These are phyloP conservation scores for Sebastes elongatus DNA, from an alignment of 2,797 vertebrate species.

Conservation along the genomic window DNA sequence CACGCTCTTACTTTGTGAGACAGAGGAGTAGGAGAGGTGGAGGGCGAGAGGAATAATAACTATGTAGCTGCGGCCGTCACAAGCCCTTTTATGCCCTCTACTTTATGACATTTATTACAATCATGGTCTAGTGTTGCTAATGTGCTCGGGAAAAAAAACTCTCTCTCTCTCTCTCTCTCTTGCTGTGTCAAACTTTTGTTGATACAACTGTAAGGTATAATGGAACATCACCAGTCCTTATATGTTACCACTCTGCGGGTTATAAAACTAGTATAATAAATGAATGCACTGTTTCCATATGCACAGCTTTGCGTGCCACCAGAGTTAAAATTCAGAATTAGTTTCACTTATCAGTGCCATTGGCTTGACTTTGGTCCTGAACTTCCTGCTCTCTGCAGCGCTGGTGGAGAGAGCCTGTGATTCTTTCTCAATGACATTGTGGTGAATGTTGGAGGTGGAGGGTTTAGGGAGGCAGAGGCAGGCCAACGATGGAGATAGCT, in stretches of 20 bases:
- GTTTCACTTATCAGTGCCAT: slow-evolving; percentile 43
- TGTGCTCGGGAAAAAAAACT: neutral
- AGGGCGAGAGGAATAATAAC: slow-evolving; percentile 25
- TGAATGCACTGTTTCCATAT: neutral
- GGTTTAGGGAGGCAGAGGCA: slow-evolving; percentile 23
- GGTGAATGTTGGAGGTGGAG: slow-evolving; percentile 43
- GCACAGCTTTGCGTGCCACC: neutral
- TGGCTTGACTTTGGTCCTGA: slow-evolving; percentile 56
- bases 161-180: neutral
- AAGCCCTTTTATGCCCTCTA: slow-evolving; percentile 8
- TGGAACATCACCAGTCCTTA: neutral
- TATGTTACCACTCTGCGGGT: neutral
- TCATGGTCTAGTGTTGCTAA: slow-evolving; percentile 8
- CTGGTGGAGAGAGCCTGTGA: slow-evolving; percentile 36
- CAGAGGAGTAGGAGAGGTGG: neutral
- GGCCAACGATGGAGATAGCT: slow-evolving; percentile 47
- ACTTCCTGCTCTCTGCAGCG: slow-evolving; percentile 38
- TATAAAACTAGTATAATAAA: neutral
- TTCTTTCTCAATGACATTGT: slow-evolving; percentile 72
- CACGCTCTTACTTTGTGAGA: slow-evolving; percentile 10
- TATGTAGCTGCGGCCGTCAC: neutral
- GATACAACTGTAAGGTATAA: neutral
- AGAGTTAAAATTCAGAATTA: slow-evolving; percentile 13
- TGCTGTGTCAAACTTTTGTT: neutral
- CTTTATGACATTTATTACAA: slow-evolving; percentile 40